Evolutionary conservation across 2,113 vertebrate species (phyloP).

Genomic region (Forbesichthys agassizii): DNA sequence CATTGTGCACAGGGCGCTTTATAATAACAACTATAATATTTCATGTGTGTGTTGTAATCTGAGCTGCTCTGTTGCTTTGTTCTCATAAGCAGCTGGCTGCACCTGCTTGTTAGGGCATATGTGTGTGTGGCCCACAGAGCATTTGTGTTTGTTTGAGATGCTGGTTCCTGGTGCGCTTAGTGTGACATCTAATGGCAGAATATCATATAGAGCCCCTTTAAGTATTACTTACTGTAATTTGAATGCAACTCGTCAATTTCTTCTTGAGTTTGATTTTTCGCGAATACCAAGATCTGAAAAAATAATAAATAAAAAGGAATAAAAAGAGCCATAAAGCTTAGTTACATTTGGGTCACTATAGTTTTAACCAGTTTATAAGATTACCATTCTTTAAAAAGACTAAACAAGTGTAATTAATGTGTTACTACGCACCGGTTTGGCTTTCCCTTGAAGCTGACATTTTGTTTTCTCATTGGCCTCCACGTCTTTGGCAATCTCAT

Average conservation of each 20-base stretch:
- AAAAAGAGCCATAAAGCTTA: background rate
- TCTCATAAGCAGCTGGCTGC: no score
- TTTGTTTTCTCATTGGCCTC: constrained; percentile 86
- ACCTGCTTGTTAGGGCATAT: no score
- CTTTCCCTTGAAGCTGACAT: constrained; percentile 74
- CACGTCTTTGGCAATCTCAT: constrained; percentile 88
- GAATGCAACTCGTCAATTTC: constrained; percentile 90
- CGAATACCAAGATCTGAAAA: constrained; percentile 85
- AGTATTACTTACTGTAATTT: constrained; percentile 87
- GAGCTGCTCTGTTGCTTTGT: no score
- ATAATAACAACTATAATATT: no score
- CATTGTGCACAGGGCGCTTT: no score
- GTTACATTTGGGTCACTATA: background rate
- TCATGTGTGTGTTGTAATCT: no score
- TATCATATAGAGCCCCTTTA: background rate
- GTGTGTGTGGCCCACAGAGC: no score
- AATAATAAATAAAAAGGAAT: no score
- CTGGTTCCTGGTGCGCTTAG: background rate
- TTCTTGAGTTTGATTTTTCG: constrained; percentile 86
- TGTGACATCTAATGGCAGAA: background rate
- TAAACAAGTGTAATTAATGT: background rate
- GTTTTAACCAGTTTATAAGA: background rate
- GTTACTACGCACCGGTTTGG: constrained; percentile 67
- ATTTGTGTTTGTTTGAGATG: no score
- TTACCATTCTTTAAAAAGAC: background rate